Base-by-base conservation (phyloP, 2,888 invertebrate genomes). In the Diarsia dahlii region DNA sequence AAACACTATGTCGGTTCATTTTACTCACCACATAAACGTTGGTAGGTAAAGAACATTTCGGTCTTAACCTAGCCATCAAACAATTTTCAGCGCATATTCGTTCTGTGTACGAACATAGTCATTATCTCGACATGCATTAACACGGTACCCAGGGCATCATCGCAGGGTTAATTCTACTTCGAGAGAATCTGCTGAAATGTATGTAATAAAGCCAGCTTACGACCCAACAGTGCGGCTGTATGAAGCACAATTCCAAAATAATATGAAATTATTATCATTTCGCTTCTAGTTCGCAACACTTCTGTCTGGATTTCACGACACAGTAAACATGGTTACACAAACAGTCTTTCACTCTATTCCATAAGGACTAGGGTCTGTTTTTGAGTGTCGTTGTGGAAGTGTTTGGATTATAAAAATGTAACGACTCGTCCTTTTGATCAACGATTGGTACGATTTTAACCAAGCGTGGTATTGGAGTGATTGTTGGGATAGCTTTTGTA, bases 211-310 rank as follows among this genome's bases (percentile, higher is more conserved):
- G 79, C 76, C 78, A 73, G 87, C 86, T 88, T 88, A 88, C 87
- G 86, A 88, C 78, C 83, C 79, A 80, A 76, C 87, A 72, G 75
- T 77, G 83, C 79, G 80, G 81, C 84, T 81, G 81, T 78, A 79
- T 81, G 86, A 78, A 80, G 86, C 86, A 88, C 86, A 88, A 87
- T 88, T 84, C 84, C 87, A 87, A 88, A 88, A 88, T 87, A 88
- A 88, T 88, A 88, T 88, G 87, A 88, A 88, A 88, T 88, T 88
- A 88, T 88, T 88, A 84, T 88, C 82, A 88, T 87, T 88, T 85
- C 71, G 78, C 79, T 71, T 84, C 77, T 88, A 87, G 71, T 82
- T 81, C 80, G 69, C 84, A 58, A 73, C 80, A 74, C 81, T 78
- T 78, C 78, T 85, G 75, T 78, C 80, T 84, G 87, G 73, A 81